phyloP scores from a whole-genome alignment of 2,888 invertebrate genomes.

The Palloptera scutellata region DNA sequence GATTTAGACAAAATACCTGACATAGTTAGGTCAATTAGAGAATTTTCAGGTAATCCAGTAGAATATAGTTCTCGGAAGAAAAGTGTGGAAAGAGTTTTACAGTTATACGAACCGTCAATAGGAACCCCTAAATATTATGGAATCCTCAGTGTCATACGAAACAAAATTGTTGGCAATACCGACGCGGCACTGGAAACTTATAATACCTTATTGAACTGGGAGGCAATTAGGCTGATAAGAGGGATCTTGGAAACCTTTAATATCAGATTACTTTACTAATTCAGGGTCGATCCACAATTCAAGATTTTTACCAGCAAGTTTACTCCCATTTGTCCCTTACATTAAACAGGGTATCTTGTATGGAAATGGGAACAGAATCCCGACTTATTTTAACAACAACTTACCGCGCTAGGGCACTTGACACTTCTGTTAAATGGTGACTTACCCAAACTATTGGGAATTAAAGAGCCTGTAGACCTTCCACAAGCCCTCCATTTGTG shows the following conservation, averaged over 20 bases:
- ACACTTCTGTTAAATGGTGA: conserved; percentile 41
- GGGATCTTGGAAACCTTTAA: conserved; percentile 36
- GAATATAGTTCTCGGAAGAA: conserved; percentile 31
- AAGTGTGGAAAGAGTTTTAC: conserved; percentile 22
- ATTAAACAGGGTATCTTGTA: conserved; percentile 39
- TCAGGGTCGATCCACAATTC: conserved; percentile 29
- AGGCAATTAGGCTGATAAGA: conserved; percentile 34
- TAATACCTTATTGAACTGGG: conserved; percentile 28
- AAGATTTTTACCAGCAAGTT: conserved; percentile 38
- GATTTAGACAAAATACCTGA: conserved; percentile 29
- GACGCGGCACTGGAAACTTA: conserved; percentile 22
- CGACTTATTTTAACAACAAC: conserved; percentile 30
- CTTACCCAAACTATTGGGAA: conserved; percentile 34
- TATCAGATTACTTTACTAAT: conserved; percentile 32
- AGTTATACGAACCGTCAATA: conserved; percentile 6
- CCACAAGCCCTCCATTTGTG: too few relatives aligned
- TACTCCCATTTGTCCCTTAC: too few relatives aligned
- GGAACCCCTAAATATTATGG: conserved; percentile 29
- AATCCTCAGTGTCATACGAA: conserved; percentile 14
- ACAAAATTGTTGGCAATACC: conserved; percentile 22
- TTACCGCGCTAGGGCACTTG: conserved; percentile 40
- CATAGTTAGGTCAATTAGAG: conserved; percentile 20
- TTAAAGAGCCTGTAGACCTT: conserved; percentile 38
- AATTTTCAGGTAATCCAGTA: conserved; percentile 24
- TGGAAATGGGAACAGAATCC: conserved; percentile 37